These are phyloP conservation scores for Plebejus anna DNA, from an alignment of 2,888 invertebrate species.

Conservation along the genomic window DNA sequence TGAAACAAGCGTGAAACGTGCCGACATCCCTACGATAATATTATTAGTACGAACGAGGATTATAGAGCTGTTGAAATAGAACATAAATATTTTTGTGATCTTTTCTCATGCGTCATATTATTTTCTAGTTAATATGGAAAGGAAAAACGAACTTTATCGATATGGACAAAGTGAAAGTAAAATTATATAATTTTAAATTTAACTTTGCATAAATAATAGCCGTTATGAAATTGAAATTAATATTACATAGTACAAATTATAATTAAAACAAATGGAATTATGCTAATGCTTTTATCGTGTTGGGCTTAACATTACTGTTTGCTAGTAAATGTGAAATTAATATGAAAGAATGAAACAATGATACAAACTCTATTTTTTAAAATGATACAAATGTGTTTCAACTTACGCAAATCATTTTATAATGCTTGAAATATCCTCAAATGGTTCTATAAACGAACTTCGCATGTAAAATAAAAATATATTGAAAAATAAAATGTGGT, in stretches of 20 bases:
- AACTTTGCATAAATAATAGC: not conserved
- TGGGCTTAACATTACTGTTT: not conserved
- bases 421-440: not conserved
- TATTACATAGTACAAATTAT: not conserved
- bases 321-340: not conserved
- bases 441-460: not conserved
- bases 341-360: not conserved
- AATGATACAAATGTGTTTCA: not conserved
- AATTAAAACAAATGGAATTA: not conserved
- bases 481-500: conserved; percentile 17
- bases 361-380: not conserved
- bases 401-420: not conserved
- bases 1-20: conserved; percentile 15
- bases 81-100: not conserved
- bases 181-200: not conserved
- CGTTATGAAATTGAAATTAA: conserved; percentile 8
- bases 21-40: not conserved
- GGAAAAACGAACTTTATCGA: not conserved
- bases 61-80: not conserved
- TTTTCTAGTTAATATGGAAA: not conserved
- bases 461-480: not conserved
- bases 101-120: not conserved
- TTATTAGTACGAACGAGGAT: conserved; percentile 10
- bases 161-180: not conserved
- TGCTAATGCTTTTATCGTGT: conserved; percentile 12